phyloP scores from a whole-genome alignment of 2,888 invertebrate species.

The Ormia ochracea region DNA sequence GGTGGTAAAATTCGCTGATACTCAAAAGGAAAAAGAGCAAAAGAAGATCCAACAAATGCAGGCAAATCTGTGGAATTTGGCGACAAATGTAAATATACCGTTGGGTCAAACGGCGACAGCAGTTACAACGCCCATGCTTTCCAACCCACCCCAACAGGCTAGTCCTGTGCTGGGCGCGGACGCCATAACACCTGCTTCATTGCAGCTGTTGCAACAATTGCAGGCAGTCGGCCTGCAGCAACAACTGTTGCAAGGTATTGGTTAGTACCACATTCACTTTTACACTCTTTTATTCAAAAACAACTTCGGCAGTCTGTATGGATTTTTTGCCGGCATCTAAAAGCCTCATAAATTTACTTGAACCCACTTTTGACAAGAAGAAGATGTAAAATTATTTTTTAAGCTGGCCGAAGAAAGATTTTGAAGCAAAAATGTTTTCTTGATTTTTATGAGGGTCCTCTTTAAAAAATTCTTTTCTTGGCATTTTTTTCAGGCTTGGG shows the following conservation, averaged over 20 bases:
- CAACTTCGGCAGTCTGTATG: too few species aligned
- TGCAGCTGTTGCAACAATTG: conserved; percentile 82
- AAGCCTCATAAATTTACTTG: too few species aligned
- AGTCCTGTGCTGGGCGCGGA: conserved; percentile 77
- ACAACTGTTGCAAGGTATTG: conserved; percentile 80
- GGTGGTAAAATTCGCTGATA: conserved; percentile 99
- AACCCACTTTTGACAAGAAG: too few species aligned
- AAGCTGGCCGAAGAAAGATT: too few species aligned
- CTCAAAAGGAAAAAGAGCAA: conserved; percentile 98
- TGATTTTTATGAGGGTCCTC: neutral
- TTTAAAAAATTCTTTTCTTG: neutral
- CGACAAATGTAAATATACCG: conserved; percentile 78
- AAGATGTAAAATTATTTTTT: too few species aligned
- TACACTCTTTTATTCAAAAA: neutral
- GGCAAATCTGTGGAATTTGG: conserved; percentile 92
- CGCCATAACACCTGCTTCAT: conserved; percentile 80
- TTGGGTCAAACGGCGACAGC: conserved; percentile 78
- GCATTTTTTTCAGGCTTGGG: conserved; percentile 68
- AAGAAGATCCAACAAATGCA: conserved; percentile 96
- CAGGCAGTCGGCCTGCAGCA: conserved; percentile 83
- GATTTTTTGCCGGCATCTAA: too few species aligned
- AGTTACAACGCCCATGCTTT: conserved; percentile 78
- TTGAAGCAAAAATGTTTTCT: too few species aligned
- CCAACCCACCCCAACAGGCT: conserved; percentile 76
- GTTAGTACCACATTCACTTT: neutral